phyloP scores from a whole-genome alignment of 2,113 vertebrate genomes.

The Sula dactylatra region DNA sequence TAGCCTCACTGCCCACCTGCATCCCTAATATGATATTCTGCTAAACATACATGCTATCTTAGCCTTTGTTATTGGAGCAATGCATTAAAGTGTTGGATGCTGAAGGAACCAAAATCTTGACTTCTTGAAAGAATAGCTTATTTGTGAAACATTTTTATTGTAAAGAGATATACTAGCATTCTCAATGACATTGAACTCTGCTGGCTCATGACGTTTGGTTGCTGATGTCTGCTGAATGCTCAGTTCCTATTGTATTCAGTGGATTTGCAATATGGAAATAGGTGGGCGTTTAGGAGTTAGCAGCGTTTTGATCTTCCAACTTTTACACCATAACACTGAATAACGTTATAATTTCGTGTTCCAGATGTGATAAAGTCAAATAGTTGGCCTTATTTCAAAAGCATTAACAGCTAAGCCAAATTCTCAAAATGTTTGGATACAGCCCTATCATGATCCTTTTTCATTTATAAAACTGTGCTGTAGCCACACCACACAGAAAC shows the following conservation, averaged over 20 bases:
- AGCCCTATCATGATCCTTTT: neutral
- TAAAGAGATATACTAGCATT: neutral
- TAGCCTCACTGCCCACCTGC: neutral
- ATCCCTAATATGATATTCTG: neutral
- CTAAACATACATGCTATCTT: neutral
- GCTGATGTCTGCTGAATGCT: neutral
- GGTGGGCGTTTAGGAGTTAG: neutral
- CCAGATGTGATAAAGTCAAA: neutral
- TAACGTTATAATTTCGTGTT: neutral
- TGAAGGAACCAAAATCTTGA: neutral
- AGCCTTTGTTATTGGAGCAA: neutral
- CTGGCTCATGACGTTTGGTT: neutral
- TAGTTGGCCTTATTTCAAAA: neutral
- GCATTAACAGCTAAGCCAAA: neutral
- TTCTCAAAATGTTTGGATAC: neutral
- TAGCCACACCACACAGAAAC: neutral
- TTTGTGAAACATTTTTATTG: neutral
- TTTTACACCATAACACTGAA: neutral
- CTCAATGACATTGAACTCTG: neutral
- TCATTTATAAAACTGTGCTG: neutral
- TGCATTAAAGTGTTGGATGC: neutral
- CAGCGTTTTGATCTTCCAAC: neutral
- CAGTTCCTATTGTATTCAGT: neutral
- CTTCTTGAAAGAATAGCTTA: neutral
- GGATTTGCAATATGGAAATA: neutral